Percentiles rank a stretch among this genome's conserved stretches.
phyloP scores from a whole-genome alignment of 2,888 invertebrate genomes.

The Adelognathus sp. region DNA sequence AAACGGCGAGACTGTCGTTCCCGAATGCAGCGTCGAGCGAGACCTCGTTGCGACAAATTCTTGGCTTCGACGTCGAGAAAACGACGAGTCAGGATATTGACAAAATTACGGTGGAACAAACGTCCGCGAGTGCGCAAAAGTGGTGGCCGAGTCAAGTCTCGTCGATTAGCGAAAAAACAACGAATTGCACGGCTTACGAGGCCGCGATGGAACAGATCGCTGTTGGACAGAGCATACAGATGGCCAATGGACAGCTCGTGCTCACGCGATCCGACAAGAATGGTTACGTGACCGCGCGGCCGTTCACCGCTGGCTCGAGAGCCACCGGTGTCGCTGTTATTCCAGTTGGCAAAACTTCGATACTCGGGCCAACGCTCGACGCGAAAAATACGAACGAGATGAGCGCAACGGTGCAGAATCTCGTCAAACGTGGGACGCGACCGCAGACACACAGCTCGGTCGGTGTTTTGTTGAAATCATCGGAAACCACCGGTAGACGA shows the following conservation, averaged over 20 bases:
- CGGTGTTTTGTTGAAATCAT: constrained; percentile 17
- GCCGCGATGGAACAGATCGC: background rate
- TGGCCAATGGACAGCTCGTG: constrained; percentile 20
- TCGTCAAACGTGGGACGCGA: constrained; percentile 15
- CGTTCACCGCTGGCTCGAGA: constrained; percentile 16
- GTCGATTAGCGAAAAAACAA: constrained; percentile 11
- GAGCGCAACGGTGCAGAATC: background rate
- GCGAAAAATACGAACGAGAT: background rate
- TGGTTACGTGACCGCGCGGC: constrained; percentile 20
- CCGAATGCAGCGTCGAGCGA: constrained; percentile 18
- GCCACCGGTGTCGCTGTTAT: background rate
- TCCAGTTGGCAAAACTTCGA: background rate
- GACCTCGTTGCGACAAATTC: constrained; percentile 8
- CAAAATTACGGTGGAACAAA: no score
- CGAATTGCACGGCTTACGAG: background rate
- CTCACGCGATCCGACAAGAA: constrained; percentile 34
- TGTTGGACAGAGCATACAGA: background rate
- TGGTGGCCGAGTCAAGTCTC: constrained; percentile 28
- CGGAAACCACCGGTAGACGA: constrained; percentile 43
- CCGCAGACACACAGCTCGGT: constrained; percentile 13
- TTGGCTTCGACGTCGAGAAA: constrained; percentile 24
- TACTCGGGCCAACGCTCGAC: constrained; percentile 13
- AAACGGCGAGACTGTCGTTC: constrained; percentile 3
- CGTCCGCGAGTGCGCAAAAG: constrained; percentile 22
- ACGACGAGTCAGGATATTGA: constrained; percentile 7